Evolutionary conservation across 2,113 vertebrate species (phyloP).

Genomic region (Egretta garzetta): DNA sequence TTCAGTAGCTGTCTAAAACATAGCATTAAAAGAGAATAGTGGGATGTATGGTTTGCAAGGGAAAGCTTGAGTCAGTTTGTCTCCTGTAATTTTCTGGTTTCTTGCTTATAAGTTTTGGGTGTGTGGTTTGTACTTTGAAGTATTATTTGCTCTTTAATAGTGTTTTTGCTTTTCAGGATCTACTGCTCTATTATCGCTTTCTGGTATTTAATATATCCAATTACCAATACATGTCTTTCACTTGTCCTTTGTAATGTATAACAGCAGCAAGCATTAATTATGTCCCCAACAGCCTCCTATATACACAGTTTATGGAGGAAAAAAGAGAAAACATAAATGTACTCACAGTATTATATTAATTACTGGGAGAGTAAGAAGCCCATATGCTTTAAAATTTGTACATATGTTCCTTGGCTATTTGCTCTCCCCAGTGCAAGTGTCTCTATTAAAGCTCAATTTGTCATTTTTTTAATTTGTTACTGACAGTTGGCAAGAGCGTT

Average conservation of each 20-base stretch:
- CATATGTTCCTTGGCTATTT: conserved; percentile 50
- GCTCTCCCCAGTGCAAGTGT: background rate
- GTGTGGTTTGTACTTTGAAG: background rate
- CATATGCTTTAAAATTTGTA: conserved; percentile 62
- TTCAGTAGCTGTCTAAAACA: background rate
- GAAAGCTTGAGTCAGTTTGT: background rate
- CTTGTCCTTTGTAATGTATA: background rate
- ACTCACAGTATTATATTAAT: conserved; percentile 64
- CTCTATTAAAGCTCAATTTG: conserved; percentile 47
- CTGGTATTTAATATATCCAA: background rate
- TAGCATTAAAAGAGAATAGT: background rate
- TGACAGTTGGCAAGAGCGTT: conserved; percentile 11
- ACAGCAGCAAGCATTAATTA: background rate
- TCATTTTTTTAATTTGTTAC: conserved; percentile 34
- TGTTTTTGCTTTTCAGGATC: background rate
- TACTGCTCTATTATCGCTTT: background rate
- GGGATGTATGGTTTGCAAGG: background rate
- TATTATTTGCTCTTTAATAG: background rate
- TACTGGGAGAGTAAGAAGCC: conserved; percentile 52
- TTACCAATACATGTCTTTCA: background rate
- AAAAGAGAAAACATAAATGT: background rate
- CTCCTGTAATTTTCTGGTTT: background rate
- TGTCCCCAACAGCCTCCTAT: background rate
- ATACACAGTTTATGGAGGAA: background rate
- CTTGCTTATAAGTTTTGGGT: background rate